Base-by-base conservation (phyloP, 1,140 invertebrate genomes). In the Nomia melanderi region DNA sequence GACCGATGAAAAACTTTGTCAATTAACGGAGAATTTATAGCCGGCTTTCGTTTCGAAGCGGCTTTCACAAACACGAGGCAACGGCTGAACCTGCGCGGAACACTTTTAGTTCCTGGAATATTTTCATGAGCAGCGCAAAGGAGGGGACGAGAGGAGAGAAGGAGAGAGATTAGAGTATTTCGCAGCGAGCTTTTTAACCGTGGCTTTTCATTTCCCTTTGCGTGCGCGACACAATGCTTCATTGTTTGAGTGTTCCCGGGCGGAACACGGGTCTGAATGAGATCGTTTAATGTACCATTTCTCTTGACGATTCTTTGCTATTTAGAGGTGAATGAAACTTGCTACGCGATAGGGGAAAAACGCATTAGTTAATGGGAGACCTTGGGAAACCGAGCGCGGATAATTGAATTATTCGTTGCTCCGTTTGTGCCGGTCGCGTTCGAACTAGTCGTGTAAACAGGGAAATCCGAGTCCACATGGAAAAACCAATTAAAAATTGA, bases 1-100 rank as follows among this genome's bases (percentile, higher is more conserved):
- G 6, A 59, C 56, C 56, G 27, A 59, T 59, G 56, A 59, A 59
- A 59, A 59, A 59, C 29, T 59, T 59, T 7, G 56, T 33, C 20
- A 59, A 59, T 59, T 31, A 59, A 59, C 12, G 27, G 5, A n/a
- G 29, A 20, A 57, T 25, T 31, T 59, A n/a, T 14, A 4, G 56
- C 29, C 12, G 17, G 29, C 56, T 14, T 25, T 54, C 53, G 56
- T 59, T 33, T 29, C n/a, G n/a, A 29, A 33, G 29, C 14, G 33
- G 1, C 56, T 31, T n/a, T 20, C 1, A n/a, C 29, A 33, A 59
- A 59, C 56, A n/a, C 14, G 0, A 8, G 17, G 1, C 2, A 11
- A 12, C 12, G 25, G 12, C 25, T 12, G 5, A 27, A 29, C 25
- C 44, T 36, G 33, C 7, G 25, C 23, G 25, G 2, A 27, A 14